Conservation (phyloP, 2,113 vertebrate species). For the Gila orcuttii region DNA sequence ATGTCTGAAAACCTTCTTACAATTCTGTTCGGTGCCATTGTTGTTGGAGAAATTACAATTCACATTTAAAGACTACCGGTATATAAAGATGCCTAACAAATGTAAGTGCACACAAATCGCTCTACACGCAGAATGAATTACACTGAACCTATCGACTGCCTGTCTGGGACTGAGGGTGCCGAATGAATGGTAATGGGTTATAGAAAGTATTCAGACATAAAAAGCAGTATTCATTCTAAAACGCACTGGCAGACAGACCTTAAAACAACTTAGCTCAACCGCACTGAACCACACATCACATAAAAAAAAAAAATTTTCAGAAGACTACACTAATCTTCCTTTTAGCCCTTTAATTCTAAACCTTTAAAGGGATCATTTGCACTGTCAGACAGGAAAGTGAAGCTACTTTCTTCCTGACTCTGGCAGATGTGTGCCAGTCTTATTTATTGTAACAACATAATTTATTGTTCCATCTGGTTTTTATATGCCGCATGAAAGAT, state of each 20-base stretch:
- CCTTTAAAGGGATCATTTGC: slow-evolving; percentile 27
- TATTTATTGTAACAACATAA: slow-evolving; percentile 22
- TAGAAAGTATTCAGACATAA: slow-evolving; percentile 45
- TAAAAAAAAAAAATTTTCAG: slow-evolving; percentile 5
- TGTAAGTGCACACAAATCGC: neutral
- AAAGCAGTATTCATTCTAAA: slow-evolving; percentile 62
- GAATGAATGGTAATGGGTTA: neutral
- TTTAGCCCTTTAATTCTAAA: slow-evolving; percentile 18
- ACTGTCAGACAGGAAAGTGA: slow-evolving; percentile 18
- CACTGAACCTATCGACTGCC: neutral
- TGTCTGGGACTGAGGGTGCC: neutral
- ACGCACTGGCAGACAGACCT: slow-evolving; percentile 59
- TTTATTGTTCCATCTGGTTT: slow-evolving; percentile 18
- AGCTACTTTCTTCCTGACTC: slow-evolving; percentile 18
- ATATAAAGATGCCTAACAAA: neutral
- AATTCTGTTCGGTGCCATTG: neutral
- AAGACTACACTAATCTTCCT: slow-evolving; percentile 38
- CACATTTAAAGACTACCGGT: neutral
- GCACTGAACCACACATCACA: slow-evolving; percentile 26
- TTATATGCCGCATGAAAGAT: slow-evolving; percentile 18
- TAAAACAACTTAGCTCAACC: slow-evolving; percentile 45
- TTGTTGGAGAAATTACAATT: neutral
- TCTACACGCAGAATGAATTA: neutral
- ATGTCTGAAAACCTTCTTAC: neutral
- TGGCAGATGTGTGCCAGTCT: slow-evolving; percentile 38